A percentile compares a stretch with the other conserved stretches of the same genome.
Evolutionary conservation across 2,113 vertebrate species (phyloP).

Genomic region (Spheniscus mendiculus): DNA sequence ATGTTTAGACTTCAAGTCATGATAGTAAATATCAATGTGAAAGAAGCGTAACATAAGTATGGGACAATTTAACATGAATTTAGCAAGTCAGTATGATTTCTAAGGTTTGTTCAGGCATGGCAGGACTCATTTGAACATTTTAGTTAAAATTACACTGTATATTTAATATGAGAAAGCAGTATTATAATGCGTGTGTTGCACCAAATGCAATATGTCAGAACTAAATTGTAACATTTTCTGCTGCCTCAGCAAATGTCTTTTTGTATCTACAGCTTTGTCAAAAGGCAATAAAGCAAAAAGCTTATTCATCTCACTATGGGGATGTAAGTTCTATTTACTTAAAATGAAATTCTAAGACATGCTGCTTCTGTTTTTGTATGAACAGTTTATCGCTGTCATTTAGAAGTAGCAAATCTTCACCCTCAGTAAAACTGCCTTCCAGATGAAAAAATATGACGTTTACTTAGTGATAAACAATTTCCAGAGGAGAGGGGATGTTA

Average conservation of each 20-base stretch:
- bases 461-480: slow-evolving; percentile 48
- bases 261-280: slow-evolving; percentile 58
- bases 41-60: background rate
- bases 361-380: slow-evolving; percentile 37
- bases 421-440: slow-evolving; percentile 50
- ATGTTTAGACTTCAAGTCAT: background rate
- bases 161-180: slow-evolving; percentile 39
- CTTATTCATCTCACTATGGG: slow-evolving; percentile 41
- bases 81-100: background rate
- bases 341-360: slow-evolving; percentile 32
- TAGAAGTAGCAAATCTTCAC: slow-evolving; percentile 54
- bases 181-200: background rate
- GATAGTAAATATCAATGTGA: background rate
- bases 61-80: background rate
- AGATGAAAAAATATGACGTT: slow-evolving; percentile 38
- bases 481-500: background rate
- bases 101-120: background rate
- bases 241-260: slow-evolving; percentile 39
- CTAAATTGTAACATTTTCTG: slow-evolving; percentile 30
- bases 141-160: background rate
- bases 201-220: background rate
- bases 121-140: background rate
- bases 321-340: slow-evolving; percentile 52
- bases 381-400: slow-evolving; percentile 46
- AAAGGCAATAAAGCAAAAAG: slow-evolving; percentile 65